Percentiles rank a stretch among this genome's conserved stretches.
These are phyloP conservation scores for Teleopsis dalmanni DNA, from an alignment of 1,140 invertebrate species.

Conservation along the genomic window DNA sequence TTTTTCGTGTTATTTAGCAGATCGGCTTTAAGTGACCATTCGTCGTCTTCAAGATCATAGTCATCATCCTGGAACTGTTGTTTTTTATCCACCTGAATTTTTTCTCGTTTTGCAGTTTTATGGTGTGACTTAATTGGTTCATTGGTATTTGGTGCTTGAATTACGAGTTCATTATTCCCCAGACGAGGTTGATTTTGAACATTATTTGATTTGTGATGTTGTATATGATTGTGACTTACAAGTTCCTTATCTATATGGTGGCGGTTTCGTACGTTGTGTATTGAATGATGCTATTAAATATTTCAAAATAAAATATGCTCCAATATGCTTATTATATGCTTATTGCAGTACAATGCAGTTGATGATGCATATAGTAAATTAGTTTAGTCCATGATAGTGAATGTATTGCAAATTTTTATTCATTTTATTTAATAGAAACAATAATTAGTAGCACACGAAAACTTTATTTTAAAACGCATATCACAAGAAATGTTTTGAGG, in stretches of 20 bases:
- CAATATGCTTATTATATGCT: no score
- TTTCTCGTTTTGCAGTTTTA: background rate
- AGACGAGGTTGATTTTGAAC: background rate
- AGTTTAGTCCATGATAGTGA: no score
- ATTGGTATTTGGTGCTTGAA: no score
- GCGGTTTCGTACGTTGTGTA: background rate
- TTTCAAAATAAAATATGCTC: no score
- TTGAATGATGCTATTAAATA: constrained; percentile 7
- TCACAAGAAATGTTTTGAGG: no score
- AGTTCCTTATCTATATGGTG: background rate
- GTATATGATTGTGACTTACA: background rate
- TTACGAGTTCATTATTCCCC: background rate
- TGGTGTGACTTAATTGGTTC: background rate
- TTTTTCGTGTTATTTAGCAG: constrained; percentile 68
- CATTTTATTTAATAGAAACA: no score
- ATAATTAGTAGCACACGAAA: no score
- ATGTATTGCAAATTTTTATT: no score
- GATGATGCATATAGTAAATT: no score
- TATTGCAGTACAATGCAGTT: no score
- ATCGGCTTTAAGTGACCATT: constrained; percentile 20
- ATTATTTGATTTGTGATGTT: background rate
- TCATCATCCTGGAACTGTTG: background rate
- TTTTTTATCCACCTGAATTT: background rate
- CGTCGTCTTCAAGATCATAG: constrained; percentile 7
- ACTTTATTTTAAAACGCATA: no score